These are phyloP conservation scores for Itoplectis maculator DNA, from an alignment of 2,888 invertebrate genomes.

Conservation along the genomic window DNA sequence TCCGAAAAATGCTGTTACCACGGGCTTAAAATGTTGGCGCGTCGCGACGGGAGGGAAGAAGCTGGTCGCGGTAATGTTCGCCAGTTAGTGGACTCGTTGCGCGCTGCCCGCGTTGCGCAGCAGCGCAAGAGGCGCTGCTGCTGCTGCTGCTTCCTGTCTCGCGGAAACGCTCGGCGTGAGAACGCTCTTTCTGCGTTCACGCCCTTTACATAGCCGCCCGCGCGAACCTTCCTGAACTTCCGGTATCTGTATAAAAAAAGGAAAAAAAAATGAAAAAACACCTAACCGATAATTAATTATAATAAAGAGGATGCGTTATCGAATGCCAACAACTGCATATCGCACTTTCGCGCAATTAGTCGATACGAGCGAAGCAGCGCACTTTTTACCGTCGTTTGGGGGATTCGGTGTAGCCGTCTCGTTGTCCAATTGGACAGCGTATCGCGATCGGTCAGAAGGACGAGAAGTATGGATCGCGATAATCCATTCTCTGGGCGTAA, in stretches of 20 bases:
- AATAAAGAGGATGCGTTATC: no score
- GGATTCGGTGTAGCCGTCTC: background rate
- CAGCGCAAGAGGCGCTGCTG: constrained; percentile 12
- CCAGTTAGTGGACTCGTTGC: background rate
- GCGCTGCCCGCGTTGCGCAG: constrained; percentile 3
- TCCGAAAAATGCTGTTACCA: background rate
- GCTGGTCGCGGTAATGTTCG: constrained; percentile 25
- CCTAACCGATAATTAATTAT: background rate
- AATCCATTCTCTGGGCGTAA: constrained; percentile 48
- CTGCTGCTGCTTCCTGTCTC: constrained; percentile 53
- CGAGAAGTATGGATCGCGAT: constrained; percentile 31
- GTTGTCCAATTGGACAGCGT: background rate
- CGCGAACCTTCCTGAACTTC: constrained; percentile 41
- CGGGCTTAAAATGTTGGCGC: background rate
- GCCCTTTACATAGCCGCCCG: constrained; percentile 39
- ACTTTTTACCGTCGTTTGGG: background rate
- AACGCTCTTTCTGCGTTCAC: constrained; percentile 42
- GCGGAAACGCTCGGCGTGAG: constrained; percentile 56
- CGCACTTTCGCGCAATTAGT: no score
- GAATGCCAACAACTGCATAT: background rate
- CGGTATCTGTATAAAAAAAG: background rate
- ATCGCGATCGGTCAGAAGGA: constrained; percentile 8
- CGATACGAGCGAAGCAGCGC: no score
- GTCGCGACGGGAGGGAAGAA: background rate
- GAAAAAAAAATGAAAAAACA: background rate